Conservation (phyloP, 1,140 invertebrate genomes). For the Lycorma delicatula region DNA sequence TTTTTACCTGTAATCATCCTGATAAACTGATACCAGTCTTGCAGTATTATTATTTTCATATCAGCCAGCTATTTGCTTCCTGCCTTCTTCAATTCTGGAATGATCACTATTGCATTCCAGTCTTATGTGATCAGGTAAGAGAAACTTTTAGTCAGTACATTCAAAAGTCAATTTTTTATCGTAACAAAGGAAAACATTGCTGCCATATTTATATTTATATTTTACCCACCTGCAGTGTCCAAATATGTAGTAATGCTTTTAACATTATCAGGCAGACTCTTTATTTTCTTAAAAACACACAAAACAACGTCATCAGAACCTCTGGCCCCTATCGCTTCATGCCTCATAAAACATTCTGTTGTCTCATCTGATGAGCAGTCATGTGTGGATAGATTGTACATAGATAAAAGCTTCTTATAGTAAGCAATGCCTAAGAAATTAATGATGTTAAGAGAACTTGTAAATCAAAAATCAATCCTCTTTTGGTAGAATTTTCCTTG, state of each 20-base stretch:
- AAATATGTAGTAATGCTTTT: neutral
- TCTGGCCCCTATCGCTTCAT: neutral
- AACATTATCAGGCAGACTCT: neutral
- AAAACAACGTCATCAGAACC: slow-evolving; percentile 1
- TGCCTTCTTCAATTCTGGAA: slow-evolving; percentile 28
- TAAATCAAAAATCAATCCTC: neutral
- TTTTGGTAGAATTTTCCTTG: neutral
- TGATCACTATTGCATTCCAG: slow-evolving; percentile 34
- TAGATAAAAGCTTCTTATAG: neutral
- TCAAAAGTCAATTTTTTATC: slow-evolving; percentile 17
- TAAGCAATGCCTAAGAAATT: neutral
- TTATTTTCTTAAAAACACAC: slow-evolving; percentile 7
- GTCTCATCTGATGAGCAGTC: neutral
- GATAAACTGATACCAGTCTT: slow-evolving; percentile 2
- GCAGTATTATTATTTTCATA: slow-evolving; percentile 13
- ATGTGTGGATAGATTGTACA: slow-evolving; percentile 5
- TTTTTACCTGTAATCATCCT: neutral
- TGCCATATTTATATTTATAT: neutral
- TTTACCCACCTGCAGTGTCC: neutral
- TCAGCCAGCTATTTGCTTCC: slow-evolving; percentile 32
- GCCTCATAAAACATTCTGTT: slow-evolving; percentile 2
- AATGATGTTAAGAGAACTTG: neutral
- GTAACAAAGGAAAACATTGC: slow-evolving; percentile 8
- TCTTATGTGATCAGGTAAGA: slow-evolving; percentile 32
- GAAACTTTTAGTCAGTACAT: slow-evolving; percentile 34